A percentile compares a stretch with the other conserved stretches of the same genome.
These are phyloP conservation scores for Pipistrellus pygmaeus DNA, from an alignment of 2,797 vertebrate genomes.

Conservation along the genomic window DNA sequence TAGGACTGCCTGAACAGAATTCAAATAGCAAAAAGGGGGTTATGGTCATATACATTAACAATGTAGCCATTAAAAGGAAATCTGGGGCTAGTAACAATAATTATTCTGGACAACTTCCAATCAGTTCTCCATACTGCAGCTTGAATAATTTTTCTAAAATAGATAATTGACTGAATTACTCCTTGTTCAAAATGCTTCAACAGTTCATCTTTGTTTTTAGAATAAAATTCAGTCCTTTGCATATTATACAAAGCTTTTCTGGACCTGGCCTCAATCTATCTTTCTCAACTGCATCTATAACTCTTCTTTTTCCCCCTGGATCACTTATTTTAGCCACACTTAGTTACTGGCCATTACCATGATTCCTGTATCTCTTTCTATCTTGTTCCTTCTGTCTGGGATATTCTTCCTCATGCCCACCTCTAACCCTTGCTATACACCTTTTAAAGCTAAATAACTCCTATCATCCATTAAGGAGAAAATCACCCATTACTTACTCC, in stretches of 20 bases:
- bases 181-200: not conserved
- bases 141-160: slow-evolving; percentile 51
- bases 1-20: not conserved
- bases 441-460: not conserved
- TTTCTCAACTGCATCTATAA: not conserved
- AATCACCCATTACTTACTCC: not conserved
- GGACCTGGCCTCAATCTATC: not conserved
- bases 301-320: not conserved
- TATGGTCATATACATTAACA: not conserved
- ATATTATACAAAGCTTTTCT: not conserved
- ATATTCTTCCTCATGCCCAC: not conserved
- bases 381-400: not conserved
- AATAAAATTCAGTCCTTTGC: slow-evolving; percentile 7
- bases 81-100: not conserved
- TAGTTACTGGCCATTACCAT: not conserved
- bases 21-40: not conserved
- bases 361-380: not conserved
- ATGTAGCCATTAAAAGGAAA: not conserved
- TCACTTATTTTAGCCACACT: not conserved
- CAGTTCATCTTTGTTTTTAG: not conserved
- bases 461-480: not conserved
- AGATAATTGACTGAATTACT: slow-evolving; percentile 17
- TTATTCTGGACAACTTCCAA: not conserved
- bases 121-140: not conserved
- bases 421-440: not conserved